These are phyloP conservation scores for Ciona savignyi DNA, from an alignment of 23 tunicate genomes.

Conservation along the genomic window DNA sequence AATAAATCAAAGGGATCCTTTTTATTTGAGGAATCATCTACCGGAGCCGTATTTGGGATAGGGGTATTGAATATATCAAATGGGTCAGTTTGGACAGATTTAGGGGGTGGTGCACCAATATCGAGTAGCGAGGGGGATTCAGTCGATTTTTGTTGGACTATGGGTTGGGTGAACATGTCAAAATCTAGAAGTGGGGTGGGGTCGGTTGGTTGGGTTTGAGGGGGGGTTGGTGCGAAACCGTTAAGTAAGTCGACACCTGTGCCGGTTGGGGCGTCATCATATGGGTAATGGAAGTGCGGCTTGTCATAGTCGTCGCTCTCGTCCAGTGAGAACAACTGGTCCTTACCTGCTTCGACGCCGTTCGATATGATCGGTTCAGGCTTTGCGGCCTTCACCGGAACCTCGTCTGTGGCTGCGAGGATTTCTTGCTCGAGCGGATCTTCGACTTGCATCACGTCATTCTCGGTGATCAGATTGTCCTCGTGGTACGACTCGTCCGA, in stretches of 20 bases:
- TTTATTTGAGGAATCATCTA: neutral
- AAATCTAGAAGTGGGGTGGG: too few species aligned
- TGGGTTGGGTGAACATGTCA: too few species aligned
- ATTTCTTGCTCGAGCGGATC: neutral
- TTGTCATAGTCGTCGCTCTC: conserved; percentile 25
- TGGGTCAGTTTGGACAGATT: conserved; percentile 18
- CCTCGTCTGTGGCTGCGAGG: neutral
- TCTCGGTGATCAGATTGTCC: neutral
- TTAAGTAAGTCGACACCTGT: conserved; percentile 19
- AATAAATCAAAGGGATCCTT: conserved; percentile 59
- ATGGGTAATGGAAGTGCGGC: conserved; percentile 39
- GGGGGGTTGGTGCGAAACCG: too few species aligned
- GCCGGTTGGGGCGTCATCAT: conserved; percentile 6
- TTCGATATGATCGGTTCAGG: neutral
- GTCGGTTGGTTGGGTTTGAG: too few species aligned
- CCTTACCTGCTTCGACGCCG: conserved; percentile 13
- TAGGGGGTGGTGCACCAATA: conserved; percentile 3
- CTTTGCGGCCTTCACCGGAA: neutral
- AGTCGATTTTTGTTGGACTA: too few species aligned
- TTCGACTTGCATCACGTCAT: neutral
- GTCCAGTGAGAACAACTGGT: neutral
- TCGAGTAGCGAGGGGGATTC: too few species aligned
- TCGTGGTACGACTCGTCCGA: neutral
- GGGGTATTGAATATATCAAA: conserved; percentile 34
- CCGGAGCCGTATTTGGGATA: neutral